phyloP scores from a whole-genome alignment of 2,888 invertebrate species.

The Leptopilina syphax region DNA sequence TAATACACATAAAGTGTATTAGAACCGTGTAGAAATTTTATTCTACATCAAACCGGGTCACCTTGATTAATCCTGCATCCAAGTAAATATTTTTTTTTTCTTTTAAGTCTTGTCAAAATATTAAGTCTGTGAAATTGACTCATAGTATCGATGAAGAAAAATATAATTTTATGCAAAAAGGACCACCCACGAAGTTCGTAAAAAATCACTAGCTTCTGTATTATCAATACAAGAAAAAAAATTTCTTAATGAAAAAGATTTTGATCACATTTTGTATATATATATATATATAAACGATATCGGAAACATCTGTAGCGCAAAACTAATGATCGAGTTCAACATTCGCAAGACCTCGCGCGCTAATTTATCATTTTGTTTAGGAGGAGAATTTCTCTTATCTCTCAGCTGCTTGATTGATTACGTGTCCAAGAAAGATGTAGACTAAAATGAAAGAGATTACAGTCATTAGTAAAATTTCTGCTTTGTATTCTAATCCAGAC shows the following conservation, averaged over 20 bases:
- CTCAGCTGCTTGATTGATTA: slow-evolving; percentile 22
- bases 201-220: too few species aligned
- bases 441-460: slow-evolving; percentile 19
- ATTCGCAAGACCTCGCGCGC: slow-evolving; percentile 9
- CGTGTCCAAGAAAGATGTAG: slow-evolving; percentile 26
- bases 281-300: neutral
- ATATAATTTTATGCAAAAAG: neutral
- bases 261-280: neutral
- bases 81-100: slow-evolving; percentile 4
- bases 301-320: slow-evolving; percentile 37
- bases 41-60: slow-evolving; percentile 35
- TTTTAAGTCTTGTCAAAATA: slow-evolving; percentile 8
- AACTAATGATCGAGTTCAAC: slow-evolving; percentile 31
- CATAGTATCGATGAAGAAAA: neutral
- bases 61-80: slow-evolving; percentile 26
- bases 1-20: neutral
- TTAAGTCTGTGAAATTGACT: slow-evolving; percentile 18
- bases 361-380: slow-evolving; percentile 39
- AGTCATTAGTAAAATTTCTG: slow-evolving; percentile 30
- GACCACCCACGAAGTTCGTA: slow-evolving; percentile 18
- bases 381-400: neutral
- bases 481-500: neutral
- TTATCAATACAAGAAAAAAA: neutral
- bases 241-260: slow-evolving; percentile 24
- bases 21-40: slow-evolving; percentile 19